Percentiles rank a stretch among this genome's conserved stretches.
Conservation (phyloP, 2,797 vertebrate species). For the Novumbra hubbsi region DNA sequence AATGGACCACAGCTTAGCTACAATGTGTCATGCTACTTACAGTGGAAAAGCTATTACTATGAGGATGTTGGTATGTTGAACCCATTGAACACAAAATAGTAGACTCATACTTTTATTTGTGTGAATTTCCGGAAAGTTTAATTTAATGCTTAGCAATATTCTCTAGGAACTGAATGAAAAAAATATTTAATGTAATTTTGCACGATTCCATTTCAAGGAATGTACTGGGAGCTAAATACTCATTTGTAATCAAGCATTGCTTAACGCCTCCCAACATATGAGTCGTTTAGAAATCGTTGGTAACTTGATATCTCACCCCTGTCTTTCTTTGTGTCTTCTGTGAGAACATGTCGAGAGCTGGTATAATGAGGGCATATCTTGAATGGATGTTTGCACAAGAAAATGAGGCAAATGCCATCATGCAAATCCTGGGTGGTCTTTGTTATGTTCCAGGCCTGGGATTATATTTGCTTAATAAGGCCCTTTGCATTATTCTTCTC, state of each 20-base stretch:
- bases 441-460: background rate
- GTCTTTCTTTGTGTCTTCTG: background rate
- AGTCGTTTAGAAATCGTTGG: constrained; percentile 53
- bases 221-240: constrained; percentile 42
- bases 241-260: constrained; percentile 44
- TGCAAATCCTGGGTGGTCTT: background rate
- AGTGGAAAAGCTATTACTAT: background rate
- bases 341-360: background rate
- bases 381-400: background rate
- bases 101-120: background rate
- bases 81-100: background rate
- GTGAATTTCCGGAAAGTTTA: constrained; percentile 4
- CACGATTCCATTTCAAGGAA: constrained; percentile 27
- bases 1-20: background rate
- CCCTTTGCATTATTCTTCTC: background rate
- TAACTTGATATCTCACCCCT: constrained; percentile 41
- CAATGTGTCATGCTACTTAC: background rate
- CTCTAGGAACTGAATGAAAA: constrained; percentile 29
- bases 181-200: constrained; percentile 14
- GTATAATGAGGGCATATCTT: constrained; percentile 7
- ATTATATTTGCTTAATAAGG: background rate
- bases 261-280: constrained; percentile 31
- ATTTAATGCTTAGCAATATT: constrained; percentile 13
- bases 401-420: background rate
- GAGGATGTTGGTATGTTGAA: background rate